These are phyloP conservation scores for Drosophila ogumai DNA, from an alignment of 1,140 invertebrate species.

Conservation along the genomic window DNA sequence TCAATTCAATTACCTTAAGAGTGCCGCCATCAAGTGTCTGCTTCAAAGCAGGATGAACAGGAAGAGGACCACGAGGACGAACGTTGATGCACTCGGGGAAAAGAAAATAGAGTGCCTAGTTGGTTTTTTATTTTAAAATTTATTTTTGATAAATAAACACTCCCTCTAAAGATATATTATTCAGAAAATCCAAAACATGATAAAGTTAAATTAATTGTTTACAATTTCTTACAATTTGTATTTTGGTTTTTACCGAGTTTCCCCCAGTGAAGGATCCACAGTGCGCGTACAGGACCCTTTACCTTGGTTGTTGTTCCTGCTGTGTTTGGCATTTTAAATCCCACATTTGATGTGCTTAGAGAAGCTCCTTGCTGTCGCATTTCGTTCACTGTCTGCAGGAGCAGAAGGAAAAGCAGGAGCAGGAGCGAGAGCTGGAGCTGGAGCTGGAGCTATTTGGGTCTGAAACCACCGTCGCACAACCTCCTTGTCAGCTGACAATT, in stretches of 20 bases:
- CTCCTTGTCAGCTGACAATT: constrained; percentile 69
- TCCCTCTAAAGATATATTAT: too few relatives aligned
- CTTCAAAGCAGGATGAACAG: constrained; percentile 40
- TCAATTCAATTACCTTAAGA: constrained; percentile 84
- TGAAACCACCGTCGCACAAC: constrained; percentile 13
- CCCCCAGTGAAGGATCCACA: constrained; percentile 18
- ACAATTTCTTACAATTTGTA: too few relatives aligned
- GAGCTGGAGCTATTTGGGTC: constrained; percentile 9
- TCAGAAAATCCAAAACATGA: neutral
- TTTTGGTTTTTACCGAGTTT: neutral
- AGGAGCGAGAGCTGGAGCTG: neutral
- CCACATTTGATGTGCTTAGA: constrained; percentile 82
- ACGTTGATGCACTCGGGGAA: constrained; percentile 5
- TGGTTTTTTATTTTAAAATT: neutral
- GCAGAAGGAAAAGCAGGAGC: neutral
- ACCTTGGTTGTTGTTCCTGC: constrained; percentile 44
- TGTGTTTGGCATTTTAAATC: constrained; percentile 81
- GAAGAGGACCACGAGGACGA: constrained; percentile 15
- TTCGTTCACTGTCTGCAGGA: constrained; percentile 44
- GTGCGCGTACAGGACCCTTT: constrained; percentile 10
- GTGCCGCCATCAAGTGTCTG: constrained; percentile 80
- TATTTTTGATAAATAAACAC: too few relatives aligned
- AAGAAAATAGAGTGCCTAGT: neutral
- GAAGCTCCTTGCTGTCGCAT: constrained; percentile 45
- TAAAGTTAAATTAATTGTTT: neutral